A percentile compares a stretch with the other conserved stretches of the same genome.
Conservation (phyloP, 2,888 invertebrate species). For the Athalia rosae region DNA sequence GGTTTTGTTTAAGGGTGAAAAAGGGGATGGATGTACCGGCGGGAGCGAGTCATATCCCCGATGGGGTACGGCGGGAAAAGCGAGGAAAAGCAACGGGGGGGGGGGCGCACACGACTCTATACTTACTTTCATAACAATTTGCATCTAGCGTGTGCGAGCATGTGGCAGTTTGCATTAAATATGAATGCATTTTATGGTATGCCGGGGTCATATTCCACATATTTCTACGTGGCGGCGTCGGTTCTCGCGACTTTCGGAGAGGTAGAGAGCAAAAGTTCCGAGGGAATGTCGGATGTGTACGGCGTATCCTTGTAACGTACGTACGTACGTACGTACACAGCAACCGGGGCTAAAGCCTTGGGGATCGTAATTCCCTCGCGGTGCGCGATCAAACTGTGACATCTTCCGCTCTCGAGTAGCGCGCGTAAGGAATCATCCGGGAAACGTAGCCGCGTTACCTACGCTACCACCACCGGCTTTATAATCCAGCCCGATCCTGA, state of each 20-base stretch:
- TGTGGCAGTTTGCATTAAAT: conserved; percentile 65
- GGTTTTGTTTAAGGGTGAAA: neutral
- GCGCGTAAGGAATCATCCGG: neutral
- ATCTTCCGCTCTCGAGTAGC: conserved; percentile 5
- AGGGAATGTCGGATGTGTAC: neutral
- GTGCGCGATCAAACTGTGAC: conserved; percentile 49
- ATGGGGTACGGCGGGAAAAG: conserved; percentile 24
- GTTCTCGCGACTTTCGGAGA: conserved; percentile 1
- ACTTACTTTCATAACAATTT: conserved; percentile 72
- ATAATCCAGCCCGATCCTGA: too few species aligned
- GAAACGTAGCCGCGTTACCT: neutral
- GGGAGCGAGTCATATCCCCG: conserved; percentile 38
- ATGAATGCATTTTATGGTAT: conserved; percentile 66
- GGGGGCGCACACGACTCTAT: conserved; percentile 63
- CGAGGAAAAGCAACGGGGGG: neutral
- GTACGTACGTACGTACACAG: too few species aligned
- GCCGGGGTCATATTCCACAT: conserved; percentile 51
- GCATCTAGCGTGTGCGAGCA: conserved; percentile 60
- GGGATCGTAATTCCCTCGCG: conserved; percentile 36
- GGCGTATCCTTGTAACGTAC: too few species aligned
- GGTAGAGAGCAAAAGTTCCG: neutral
- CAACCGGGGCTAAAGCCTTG: neutral
- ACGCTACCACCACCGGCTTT: too few species aligned
- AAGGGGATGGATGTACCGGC: conserved; percentile 15
- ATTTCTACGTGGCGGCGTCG: conserved; percentile 37